A percentile compares a stretch with the other conserved stretches of the same genome.
These are phyloP conservation scores for Frieseomelitta varia DNA, from an alignment of 1,140 invertebrate genomes.

Conservation along the genomic window DNA sequence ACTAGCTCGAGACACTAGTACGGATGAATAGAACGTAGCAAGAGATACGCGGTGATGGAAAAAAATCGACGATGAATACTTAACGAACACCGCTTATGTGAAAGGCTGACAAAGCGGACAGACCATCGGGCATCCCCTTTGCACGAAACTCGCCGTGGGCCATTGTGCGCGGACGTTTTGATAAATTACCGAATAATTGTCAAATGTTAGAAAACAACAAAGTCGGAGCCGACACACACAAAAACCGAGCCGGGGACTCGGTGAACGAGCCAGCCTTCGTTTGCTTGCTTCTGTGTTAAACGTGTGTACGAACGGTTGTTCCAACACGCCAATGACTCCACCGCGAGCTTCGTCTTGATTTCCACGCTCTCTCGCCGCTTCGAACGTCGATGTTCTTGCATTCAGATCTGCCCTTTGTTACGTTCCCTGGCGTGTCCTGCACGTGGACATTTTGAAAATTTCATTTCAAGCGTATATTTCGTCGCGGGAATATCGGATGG, in stretches of 20 bases:
- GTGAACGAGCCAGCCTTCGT: conserved; percentile 5
- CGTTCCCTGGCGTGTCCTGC: no score
- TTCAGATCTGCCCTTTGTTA: no score
- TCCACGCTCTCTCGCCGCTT: no score
- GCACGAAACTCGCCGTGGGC: conserved; percentile 65
- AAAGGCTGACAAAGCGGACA: conserved; percentile 61
- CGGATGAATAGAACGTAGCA: no score
- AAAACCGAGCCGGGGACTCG: conserved; percentile 21
- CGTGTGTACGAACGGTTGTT: conserved; percentile 11
- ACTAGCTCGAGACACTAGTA: no score
- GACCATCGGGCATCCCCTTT: conserved; percentile 68
- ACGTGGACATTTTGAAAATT: no score
- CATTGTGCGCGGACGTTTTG: conserved; percentile 80
- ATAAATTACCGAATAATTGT: conserved; percentile 84
- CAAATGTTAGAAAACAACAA: conserved; percentile 76
- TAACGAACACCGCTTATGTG: conserved; percentile 72
- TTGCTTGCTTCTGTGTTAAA: conserved; percentile 33
- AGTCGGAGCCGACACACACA: conserved; percentile 26
- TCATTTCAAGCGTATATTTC: no score
- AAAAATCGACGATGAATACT: conserved; percentile 47
- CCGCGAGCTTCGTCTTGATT: background rate
- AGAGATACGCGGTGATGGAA: background rate
- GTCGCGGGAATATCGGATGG: no score
- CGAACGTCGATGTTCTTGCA: background rate
- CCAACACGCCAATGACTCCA: background rate